Conservation (phyloP, 2,797 vertebrate species). For the Lophotriccus pileatus region DNA sequence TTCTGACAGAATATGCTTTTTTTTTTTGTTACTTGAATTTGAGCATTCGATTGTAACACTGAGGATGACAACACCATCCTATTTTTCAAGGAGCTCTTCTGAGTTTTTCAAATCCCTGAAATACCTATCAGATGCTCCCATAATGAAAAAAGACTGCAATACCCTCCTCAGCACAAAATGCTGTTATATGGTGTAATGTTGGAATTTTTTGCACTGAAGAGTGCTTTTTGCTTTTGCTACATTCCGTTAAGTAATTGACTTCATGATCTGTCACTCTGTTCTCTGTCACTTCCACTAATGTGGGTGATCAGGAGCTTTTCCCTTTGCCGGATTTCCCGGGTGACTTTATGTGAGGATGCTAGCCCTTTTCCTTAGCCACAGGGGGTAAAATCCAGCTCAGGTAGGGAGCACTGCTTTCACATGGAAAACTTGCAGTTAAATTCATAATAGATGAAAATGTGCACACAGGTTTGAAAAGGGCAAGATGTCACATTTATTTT, state of each 20-base stretch:
- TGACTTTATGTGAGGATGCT: background rate
- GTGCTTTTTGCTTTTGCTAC: background rate
- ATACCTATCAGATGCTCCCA: background rate
- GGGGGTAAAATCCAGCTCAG: background rate
- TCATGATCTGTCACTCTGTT: background rate
- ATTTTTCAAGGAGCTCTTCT: background rate
- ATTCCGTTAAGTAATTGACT: background rate
- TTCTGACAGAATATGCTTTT: background rate
- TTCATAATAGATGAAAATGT: background rate
- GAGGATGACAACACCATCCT: background rate
- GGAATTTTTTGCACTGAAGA: background rate
- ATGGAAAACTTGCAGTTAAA: background rate
- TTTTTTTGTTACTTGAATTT: background rate
- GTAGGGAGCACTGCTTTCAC: background rate
- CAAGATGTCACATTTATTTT: background rate
- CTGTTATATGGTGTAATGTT: background rate
- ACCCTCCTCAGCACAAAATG: background rate
- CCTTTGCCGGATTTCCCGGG: background rate
- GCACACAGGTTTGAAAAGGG: background rate
- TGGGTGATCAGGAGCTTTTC: background rate
- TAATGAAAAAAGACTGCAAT: background rate
- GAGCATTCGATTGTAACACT: background rate
- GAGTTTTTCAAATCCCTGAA: background rate
- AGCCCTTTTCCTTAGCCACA: fast-evolving
- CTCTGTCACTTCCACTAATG: background rate